Conservation (phyloP, 2,797 vertebrate genomes). For the Oryzias dopingdopingensis region DNA sequence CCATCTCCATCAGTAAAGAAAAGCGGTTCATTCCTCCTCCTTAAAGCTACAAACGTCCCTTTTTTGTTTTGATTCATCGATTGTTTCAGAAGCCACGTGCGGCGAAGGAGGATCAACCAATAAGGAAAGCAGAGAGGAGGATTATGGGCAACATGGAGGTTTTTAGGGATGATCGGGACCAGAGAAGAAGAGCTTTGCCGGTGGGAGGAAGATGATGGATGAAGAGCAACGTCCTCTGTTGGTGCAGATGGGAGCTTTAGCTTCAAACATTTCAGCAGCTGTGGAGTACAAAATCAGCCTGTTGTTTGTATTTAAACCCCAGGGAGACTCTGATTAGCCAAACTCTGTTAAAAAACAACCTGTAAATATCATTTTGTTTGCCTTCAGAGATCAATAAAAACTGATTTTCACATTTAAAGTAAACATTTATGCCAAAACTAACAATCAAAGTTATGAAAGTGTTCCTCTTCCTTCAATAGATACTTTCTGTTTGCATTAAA, state of each 20-base stretch:
- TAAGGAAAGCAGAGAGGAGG: conserved; percentile 18
- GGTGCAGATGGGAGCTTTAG: conserved; percentile 51
- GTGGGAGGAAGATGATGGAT: conserved; percentile 27
- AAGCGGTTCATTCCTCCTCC: conserved; percentile 48
- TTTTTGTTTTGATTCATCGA: conserved; percentile 56
- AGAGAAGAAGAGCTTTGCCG: conserved; percentile 19
- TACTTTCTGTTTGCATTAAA: too few relatives aligned
- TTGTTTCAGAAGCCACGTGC: conserved; percentile 61
- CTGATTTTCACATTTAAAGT: too few relatives aligned
- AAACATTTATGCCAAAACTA: too few relatives aligned
- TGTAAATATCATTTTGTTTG: too few relatives aligned
- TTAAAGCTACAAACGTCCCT: conserved; percentile 67
- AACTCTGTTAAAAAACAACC: too few relatives aligned
- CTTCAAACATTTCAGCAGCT: conserved; percentile 28
- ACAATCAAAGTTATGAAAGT: too few relatives aligned
- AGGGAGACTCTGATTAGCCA: neutral
- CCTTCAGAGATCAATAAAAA: too few relatives aligned
- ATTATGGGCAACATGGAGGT: conserved; percentile 9
- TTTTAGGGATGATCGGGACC: conserved; percentile 13
- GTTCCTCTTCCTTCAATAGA: too few relatives aligned
- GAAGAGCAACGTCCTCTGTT: conserved; percentile 44
- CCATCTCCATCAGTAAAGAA: conserved; percentile 30
- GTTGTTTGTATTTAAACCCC: neutral
- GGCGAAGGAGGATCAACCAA: conserved; percentile 42
- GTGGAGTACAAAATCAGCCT: conserved; percentile 21